Conservation (phyloP, 2,888 invertebrate genomes). For the Agelastica alni region DNA sequence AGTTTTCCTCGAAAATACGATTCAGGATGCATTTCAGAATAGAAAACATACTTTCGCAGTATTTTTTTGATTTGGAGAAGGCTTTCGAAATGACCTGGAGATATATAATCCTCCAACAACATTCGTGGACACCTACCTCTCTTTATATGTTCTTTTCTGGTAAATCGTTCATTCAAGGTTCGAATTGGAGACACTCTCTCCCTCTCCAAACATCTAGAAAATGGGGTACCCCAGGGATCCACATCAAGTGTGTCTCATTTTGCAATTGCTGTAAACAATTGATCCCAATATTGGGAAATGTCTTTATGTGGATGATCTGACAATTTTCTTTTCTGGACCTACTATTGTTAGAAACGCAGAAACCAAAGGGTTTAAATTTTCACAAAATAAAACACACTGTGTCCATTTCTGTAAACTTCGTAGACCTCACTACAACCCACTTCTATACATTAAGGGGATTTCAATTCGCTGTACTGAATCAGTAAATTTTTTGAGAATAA, state of each 20-base stretch:
- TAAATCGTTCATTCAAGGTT: constrained; percentile 1
- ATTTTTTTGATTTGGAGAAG: constrained; percentile 24
- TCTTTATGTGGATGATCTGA: constrained; percentile 18
- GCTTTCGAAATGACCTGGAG: constrained; percentile 20
- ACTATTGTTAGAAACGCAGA: background rate
- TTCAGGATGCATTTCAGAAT: constrained; percentile 7
- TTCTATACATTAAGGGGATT: no score
- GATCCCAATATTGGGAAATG: background rate
- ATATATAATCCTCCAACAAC: constrained; percentile 25
- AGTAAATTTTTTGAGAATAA: no score
- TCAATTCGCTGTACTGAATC: no score
- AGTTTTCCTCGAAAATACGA: constrained; percentile 4
- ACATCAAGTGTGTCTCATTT: constrained; percentile 26
- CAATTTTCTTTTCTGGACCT: background rate
- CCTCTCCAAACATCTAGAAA: constrained; percentile 15
- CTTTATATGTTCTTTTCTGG: constrained; percentile 13
- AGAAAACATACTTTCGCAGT: constrained; percentile 11
- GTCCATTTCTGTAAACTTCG: constrained; percentile 2
- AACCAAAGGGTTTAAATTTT: constrained; percentile 1
- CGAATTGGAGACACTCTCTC: no score
- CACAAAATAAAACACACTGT: background rate
- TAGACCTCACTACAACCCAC: no score
- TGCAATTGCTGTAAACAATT: constrained; percentile 25
- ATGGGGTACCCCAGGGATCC: constrained; percentile 33
- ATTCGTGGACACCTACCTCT: constrained; percentile 23